These are phyloP conservation scores for Drosophila putrida DNA, from an alignment of 2,888 invertebrate genomes.

Conservation along the genomic window DNA sequence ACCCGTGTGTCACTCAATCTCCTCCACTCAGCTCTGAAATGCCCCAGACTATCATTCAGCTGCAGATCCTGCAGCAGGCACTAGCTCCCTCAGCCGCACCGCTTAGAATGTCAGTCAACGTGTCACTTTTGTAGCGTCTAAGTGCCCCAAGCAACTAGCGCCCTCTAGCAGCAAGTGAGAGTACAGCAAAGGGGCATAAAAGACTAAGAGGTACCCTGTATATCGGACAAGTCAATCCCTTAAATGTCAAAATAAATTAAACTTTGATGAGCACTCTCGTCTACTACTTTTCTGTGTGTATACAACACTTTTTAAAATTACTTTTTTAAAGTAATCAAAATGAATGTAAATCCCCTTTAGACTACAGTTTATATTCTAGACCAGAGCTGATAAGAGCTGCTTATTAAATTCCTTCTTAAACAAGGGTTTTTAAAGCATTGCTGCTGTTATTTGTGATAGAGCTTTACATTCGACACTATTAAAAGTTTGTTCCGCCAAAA, in stretches of 20 bases:
- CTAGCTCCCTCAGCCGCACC: slow-evolving; percentile 17
- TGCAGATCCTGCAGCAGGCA: slow-evolving; percentile 11
- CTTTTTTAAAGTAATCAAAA: not conserved
- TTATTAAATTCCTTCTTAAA: not conserved
- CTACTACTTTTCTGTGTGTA: not conserved
- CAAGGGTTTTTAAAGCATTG: too few relatives aligned
- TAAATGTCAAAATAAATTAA: too few relatives aligned
- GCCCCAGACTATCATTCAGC: slow-evolving; percentile 1
- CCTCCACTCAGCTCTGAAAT: not conserved
- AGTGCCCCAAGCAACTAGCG: slow-evolving; percentile 2
- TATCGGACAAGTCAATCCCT: too few relatives aligned
- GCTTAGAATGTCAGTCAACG: slow-evolving; percentile 62
- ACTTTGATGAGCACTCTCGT: not conserved
- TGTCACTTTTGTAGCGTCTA: slow-evolving; percentile 52
- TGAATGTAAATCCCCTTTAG: not conserved
- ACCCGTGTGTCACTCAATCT: slow-evolving; percentile 52
- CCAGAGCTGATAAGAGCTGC: not conserved
- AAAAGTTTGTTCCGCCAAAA: slow-evolving; percentile 54
- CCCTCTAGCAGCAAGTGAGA: not conserved
- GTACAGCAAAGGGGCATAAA: not conserved
- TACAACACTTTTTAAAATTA: not conserved
- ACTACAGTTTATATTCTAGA: not conserved
- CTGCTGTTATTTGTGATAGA: slow-evolving; percentile 41
- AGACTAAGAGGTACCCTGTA: not conserved
- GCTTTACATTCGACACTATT: slow-evolving; percentile 27